Evolutionary conservation across 1,140 invertebrate genomes (phyloP).

Genomic region (Ladona fulva): DNA sequence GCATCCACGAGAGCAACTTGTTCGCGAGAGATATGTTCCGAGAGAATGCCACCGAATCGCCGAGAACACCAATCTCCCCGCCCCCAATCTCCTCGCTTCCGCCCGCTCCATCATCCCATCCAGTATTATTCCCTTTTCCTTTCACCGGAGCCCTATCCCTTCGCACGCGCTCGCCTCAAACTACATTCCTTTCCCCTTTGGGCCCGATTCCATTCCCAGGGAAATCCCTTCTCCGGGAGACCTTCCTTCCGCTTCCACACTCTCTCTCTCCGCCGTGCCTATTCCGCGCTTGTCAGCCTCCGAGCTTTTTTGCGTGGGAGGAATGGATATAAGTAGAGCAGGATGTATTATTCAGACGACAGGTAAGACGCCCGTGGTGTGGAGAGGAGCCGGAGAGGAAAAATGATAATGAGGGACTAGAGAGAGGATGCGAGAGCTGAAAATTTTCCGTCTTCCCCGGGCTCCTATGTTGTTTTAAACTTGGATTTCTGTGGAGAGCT

Average conservation of each 20-base stretch:
- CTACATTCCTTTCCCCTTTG: too few relatives aligned
- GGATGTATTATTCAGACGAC: conserved; percentile 6
- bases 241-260: neutral
- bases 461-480: too few relatives aligned
- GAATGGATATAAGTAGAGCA: neutral
- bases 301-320: neutral
- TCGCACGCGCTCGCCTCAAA: neutral
- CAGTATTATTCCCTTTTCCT: neutral
- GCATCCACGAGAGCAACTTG: too few relatives aligned
- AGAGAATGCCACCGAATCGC: too few relatives aligned
- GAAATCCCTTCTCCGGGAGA: too few relatives aligned
- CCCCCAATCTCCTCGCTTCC: neutral
- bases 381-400: neutral
- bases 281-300: neutral
- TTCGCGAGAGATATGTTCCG: too few relatives aligned
- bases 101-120: neutral
- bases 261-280: neutral
- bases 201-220: too few relatives aligned
- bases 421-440: too few relatives aligned
- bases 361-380: neutral
- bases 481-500: too few relatives aligned
- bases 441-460: too few relatives aligned
- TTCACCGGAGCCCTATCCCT: neutral
- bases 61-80: neutral
- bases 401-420: neutral